phyloP scores from a whole-genome alignment of 2,797 vertebrate genomes.

The Malacoraja senta region DNA sequence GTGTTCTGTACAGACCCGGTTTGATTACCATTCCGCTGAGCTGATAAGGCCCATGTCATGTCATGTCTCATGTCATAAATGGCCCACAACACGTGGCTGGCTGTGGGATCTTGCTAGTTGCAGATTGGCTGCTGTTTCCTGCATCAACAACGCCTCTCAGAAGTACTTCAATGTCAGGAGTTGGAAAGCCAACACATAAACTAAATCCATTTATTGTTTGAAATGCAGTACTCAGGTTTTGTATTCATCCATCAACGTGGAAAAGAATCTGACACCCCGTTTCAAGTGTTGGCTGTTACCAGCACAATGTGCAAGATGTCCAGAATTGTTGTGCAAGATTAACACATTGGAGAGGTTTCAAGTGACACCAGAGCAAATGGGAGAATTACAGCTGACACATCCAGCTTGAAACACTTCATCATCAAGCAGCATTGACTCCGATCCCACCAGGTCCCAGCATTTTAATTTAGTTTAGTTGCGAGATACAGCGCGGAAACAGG shows the following conservation, averaged over 20 bases:
- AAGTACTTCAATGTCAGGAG: neutral
- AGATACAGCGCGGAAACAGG: too few relatives aligned
- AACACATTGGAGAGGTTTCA: neutral
- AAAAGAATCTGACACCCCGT: neutral
- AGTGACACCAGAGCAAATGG: neutral
- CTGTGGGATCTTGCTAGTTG: neutral
- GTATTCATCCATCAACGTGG: too few relatives aligned
- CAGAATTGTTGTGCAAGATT: neutral
- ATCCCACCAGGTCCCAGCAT: neutral
- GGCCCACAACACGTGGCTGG: neutral
- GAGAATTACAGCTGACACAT: neutral
- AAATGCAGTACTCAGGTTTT: neutral
- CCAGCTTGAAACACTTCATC: neutral
- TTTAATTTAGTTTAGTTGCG: too few relatives aligned
- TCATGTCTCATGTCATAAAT: neutral
- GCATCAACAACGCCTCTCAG: neutral
- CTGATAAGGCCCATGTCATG: neutral
- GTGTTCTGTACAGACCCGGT: too few relatives aligned
- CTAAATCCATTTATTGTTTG: too few relatives aligned
- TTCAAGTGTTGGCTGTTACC: neutral
- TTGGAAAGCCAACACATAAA: neutral
- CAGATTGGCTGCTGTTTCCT: neutral
- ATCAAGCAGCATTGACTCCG: neutral
- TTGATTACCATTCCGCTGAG: neutral
- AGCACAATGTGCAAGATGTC: neutral